Evolutionary conservation across 2,888 invertebrate species (phyloP).

Genomic region (Pachymerium ferrugineum): DNA sequence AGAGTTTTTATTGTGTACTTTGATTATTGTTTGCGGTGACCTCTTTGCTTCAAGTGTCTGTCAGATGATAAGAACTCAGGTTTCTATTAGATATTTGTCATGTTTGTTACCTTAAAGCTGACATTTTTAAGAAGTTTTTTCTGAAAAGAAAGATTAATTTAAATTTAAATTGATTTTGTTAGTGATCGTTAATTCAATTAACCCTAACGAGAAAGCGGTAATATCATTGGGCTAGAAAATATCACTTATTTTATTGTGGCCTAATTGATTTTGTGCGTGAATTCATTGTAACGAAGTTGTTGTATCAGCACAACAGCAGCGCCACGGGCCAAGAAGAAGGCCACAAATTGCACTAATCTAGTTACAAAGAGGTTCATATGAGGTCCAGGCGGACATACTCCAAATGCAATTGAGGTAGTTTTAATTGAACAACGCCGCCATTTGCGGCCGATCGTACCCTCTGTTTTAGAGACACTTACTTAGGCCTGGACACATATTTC

Average conservation of each 20-base stretch:
- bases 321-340: not conserved
- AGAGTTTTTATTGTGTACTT: not conserved
- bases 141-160: not conserved
- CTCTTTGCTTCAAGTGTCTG: slow-evolving; percentile 1
- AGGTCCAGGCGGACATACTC: slow-evolving; percentile 8
- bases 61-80: not conserved
- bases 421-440: slow-evolving; percentile 19
- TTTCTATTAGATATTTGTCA: slow-evolving; percentile 4
- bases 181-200: not conserved
- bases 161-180: not conserved
- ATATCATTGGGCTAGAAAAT: not conserved
- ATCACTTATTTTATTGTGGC: not conserved
- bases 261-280: slow-evolving; percentile 4
- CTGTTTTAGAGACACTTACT: not conserved
- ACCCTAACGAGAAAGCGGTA: not conserved
- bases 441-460: not conserved
- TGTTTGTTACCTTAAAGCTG: not conserved
- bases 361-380: not conserved
- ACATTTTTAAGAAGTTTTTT: not conserved
- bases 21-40: not conserved
- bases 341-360: slow-evolving; percentile 25
- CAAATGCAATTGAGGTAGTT: slow-evolving; percentile 28
- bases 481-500: not conserved
- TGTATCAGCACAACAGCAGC: not conserved
- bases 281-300: slow-evolving; percentile 1